Base-by-base conservation (phyloP, 2,888 invertebrate genomes). In the Atrina japonica region DNA sequence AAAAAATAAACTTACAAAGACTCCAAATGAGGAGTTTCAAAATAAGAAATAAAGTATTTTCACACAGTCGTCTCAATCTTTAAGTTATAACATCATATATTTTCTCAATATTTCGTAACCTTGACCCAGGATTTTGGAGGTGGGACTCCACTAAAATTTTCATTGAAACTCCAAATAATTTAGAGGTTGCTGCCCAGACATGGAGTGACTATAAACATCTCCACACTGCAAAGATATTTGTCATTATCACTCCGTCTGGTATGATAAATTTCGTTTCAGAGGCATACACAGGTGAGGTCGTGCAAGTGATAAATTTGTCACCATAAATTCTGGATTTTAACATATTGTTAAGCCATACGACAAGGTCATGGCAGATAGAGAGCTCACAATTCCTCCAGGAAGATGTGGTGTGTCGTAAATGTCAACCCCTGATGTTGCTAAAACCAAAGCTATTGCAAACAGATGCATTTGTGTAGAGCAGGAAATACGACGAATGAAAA, bases 311-410 rank as follows among this genome's bases (percentile, higher is more conserved):
- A n/a, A n/a, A n/a, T n/a, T n/a, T n/a, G n/a, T n/a, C n/a, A n/a
- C n/a, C n/a, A n/a, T n/a, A n/a, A 59, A 63, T 60, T 66, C 61
- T 60, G 66, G 61, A 1, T 69, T 77, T 41, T 35, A 72, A 6
- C 41, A 72, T 25, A 55, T 63, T 14, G 9, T 75, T 16, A 40
- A 67, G 11, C 69, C 68, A 3, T 59, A 64, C 49, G 74, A 74
- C 53, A 55, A 68, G 29, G 60, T 74, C 3, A 66, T 74, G 66
- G 76, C 74, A 16, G 70, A 77, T 41, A 40, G 72, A 18, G 71
- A 71, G 14, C 74, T 74, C 14, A 27, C 45, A 11, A 69, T 76
- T n/a, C 72, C 64, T 2, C 63, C 63, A 14, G 55, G 56, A 14
- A 52, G 25, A n/a, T 21, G 30, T 29, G 64, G 66, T 29, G 41